These are phyloP conservation scores for Sebastes iracundus DNA, from an alignment of 2,797 vertebrate genomes.

Conservation along the genomic window DNA sequence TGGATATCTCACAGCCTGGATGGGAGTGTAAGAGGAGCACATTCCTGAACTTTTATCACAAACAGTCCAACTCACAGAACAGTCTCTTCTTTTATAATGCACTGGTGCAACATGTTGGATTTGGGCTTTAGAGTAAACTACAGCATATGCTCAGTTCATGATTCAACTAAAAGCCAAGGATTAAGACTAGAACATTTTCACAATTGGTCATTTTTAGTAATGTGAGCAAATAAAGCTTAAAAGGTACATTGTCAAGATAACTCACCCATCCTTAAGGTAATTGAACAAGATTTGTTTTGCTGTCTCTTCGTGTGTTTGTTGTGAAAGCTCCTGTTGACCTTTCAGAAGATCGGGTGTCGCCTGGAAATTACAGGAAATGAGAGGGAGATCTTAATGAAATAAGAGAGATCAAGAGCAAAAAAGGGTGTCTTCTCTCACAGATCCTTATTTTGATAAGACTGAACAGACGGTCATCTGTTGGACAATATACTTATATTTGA, in stretches of 20 bases:
- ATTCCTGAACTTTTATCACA: conserved; percentile 74
- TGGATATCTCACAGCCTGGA: conserved; percentile 47
- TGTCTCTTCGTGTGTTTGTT: conserved; percentile 96
- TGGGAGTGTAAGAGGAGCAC: conserved; percentile 52
- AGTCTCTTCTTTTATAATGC: background rate
- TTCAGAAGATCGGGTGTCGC: conserved; percentile 95
- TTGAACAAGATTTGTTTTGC: conserved; percentile 97
- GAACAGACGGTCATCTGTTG: background rate
- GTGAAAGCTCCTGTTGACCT: conserved; percentile 94
- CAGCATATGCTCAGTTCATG: background rate
- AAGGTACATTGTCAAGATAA: background rate
- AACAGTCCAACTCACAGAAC: conserved; percentile 55
- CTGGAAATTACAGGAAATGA: conserved; percentile 74
- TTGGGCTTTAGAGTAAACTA: background rate
- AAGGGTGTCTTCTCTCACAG: background rate
- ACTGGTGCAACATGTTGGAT: conserved; percentile 5
- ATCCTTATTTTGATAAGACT: background rate
- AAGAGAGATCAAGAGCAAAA: background rate
- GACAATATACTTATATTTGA: background rate
- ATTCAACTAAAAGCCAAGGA: background rate
- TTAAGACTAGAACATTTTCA: background rate
- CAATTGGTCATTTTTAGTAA: background rate
- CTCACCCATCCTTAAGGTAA: conserved; percentile 97
- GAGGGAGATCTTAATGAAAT: conserved; percentile 1
- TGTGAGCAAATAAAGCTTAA: background rate